Conservation (phyloP, 2,888 invertebrate genomes). For the Nasonovia ribisnigri region DNA sequence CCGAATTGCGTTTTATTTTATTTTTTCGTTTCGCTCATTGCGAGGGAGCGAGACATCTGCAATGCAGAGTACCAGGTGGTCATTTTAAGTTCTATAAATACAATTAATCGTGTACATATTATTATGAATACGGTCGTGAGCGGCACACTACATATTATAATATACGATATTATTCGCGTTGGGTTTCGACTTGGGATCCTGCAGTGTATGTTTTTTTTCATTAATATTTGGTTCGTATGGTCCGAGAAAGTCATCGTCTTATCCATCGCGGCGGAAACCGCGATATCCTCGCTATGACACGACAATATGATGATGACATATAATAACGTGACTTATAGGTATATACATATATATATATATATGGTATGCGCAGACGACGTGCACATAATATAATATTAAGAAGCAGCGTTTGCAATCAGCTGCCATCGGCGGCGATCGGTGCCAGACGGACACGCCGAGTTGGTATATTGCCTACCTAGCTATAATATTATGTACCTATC, state of each 20-base stretch:
- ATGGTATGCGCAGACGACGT: background rate
- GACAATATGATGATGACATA: background rate
- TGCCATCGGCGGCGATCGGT: background rate
- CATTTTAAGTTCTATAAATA: slow-evolving; percentile 46
- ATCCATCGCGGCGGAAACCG: slow-evolving; percentile 17
- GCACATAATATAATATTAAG: background rate
- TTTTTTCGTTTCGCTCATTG: slow-evolving; percentile 16
- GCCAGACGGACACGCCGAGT: background rate
- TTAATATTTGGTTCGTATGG: background rate
- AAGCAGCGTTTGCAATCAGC: background rate
- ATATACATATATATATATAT: background rate
- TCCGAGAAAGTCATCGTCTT: slow-evolving; percentile 13
- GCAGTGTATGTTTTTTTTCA: background rate
- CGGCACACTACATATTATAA: background rate
- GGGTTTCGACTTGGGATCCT: background rate
- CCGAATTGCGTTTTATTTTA: background rate
- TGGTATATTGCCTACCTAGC: background rate
- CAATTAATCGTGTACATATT: slow-evolving; percentile 14
- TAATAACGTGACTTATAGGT: slow-evolving; percentile 4
- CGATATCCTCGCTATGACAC: background rate
- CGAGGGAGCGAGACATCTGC: slow-evolving; percentile 45
- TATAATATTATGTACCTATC: background rate
- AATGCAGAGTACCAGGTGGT: slow-evolving; percentile 49
- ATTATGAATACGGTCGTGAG: slow-evolving; percentile 8
- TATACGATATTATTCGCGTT: background rate